phyloP scores from a whole-genome alignment of 1,140 invertebrate genomes.

The Macrocentrus cingulum region DNA sequence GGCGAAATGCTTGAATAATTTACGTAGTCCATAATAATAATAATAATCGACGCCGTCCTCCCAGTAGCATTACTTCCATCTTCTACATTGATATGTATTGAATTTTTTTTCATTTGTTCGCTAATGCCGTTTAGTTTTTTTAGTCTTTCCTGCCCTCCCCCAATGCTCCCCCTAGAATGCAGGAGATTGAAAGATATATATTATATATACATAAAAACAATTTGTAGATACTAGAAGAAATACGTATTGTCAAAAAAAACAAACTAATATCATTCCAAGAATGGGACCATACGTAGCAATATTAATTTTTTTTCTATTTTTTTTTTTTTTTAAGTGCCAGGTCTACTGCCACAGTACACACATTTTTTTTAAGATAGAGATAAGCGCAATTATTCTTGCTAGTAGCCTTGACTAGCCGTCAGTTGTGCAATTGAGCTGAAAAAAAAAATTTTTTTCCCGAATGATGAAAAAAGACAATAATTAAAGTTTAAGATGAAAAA shows the following conservation, averaged over 20 bases:
- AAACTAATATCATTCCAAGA: conserved; percentile 24
- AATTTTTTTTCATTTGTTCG: conserved; percentile 26
- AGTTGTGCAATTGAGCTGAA: too few relatives aligned
- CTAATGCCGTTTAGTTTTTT: conserved; percentile 11
- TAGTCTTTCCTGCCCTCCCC: too few relatives aligned
- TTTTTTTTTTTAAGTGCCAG: too few relatives aligned
- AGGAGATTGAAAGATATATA: conserved; percentile 29
- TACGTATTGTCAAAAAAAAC: neutral
- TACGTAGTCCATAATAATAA: neutral
- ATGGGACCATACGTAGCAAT: conserved; percentile 5
- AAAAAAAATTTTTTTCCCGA: too few relatives aligned
- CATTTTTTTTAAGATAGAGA: too few relatives aligned
- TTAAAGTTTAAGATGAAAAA: too few relatives aligned
- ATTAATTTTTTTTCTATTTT: neutral
- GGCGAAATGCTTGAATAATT: conserved; percentile 1
- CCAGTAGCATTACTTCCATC: conserved; percentile 34
- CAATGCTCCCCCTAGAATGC: conserved; percentile 17
- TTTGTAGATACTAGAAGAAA: conserved; percentile 29
- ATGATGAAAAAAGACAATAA: too few relatives aligned
- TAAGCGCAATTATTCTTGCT: too few relatives aligned
- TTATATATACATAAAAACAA: conserved; percentile 20
- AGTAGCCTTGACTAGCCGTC: too few relatives aligned
- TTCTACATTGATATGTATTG: conserved; percentile 28
- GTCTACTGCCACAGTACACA: too few relatives aligned
- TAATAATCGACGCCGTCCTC: conserved; percentile 35